A percentile compares a stretch with the other conserved stretches of the same genome.
Evolutionary conservation across 2,797 vertebrate genomes (phyloP).

Genomic region (Heliangelus exortis): DNA sequence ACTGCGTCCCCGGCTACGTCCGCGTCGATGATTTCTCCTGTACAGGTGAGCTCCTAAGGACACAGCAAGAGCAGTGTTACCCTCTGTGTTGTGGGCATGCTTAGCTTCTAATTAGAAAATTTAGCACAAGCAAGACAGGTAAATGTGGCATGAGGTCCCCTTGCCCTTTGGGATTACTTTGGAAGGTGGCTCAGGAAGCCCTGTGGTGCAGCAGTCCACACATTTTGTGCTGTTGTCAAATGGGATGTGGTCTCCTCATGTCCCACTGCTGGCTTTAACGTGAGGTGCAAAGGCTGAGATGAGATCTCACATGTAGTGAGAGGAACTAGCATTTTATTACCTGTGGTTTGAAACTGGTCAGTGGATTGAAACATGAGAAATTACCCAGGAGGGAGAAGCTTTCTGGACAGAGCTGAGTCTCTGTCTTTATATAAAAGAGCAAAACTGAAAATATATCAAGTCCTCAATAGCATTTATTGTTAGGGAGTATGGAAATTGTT

Average conservation of each 20-base stretch:
- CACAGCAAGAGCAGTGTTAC: neutral
- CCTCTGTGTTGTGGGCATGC: neutral
- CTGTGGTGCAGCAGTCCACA: neutral
- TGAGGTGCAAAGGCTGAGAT: neutral
- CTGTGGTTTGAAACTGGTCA: neutral
- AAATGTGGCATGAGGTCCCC: neutral
- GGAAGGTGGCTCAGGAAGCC: neutral
- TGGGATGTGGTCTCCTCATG: accelerated
- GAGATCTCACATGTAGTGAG: accelerated
- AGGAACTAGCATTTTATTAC: neutral
- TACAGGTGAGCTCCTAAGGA: slow-evolving; percentile 82
- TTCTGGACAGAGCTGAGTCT: neutral
- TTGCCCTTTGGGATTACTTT: neutral
- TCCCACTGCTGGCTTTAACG: accelerated
- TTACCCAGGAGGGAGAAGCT: neutral
- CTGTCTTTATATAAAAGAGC: neutral
- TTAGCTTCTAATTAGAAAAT: neutral
- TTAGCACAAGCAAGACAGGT: accelerated
- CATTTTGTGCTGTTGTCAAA: neutral
- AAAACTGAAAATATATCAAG: neutral
- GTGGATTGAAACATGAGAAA: neutral
- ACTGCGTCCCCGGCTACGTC: slow-evolving; percentile 89
- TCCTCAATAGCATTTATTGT: neutral
- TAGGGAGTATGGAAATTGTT: neutral
- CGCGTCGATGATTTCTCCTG: slow-evolving; percentile 95